A percentile compares a stretch with the other conserved stretches of the same genome.
These are phyloP conservation scores for Drosophila lini DNA, from an alignment of 1,140 invertebrate species.

Conservation along the genomic window DNA sequence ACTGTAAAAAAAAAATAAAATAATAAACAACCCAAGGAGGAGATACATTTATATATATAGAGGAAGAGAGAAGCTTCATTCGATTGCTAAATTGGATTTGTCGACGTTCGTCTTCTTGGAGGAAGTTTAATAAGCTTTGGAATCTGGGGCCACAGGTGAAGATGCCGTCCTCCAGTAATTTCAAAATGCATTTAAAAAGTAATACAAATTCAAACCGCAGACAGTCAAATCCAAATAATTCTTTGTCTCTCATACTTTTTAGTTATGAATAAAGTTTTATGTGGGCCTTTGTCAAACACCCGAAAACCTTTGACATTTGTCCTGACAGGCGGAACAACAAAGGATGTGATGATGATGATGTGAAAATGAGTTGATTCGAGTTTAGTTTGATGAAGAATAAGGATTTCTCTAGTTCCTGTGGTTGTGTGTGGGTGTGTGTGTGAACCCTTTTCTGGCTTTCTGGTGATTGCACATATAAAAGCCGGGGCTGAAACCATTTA, in stretches of 20 bases:
- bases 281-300: slow-evolving; percentile 12
- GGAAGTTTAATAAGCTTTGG: slow-evolving; percentile 33
- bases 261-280: slow-evolving; percentile 56
- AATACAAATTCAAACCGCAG: slow-evolving; percentile 18
- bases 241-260: slow-evolving; percentile 24
- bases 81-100: slow-evolving; percentile 75
- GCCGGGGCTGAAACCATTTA: slow-evolving; percentile 51
- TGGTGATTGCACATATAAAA: slow-evolving; percentile 39
- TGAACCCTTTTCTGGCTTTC: slow-evolving; percentile 39
- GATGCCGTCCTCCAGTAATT: background rate
- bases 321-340: slow-evolving; percentile 11
- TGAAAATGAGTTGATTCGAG: slow-evolving; percentile 33
- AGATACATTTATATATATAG: slow-evolving; percentile 15
- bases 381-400: background rate
- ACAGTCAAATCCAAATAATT: slow-evolving; percentile 25
- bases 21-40: slow-evolving; percentile 20
- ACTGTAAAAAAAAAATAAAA: slow-evolving; percentile 10
- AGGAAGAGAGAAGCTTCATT: slow-evolving; percentile 33
- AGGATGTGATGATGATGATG: slow-evolving; percentile 22
- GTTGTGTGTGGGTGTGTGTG: background rate
- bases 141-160: slow-evolving; percentile 38
- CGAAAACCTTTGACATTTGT: slow-evolving; percentile 45
- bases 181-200: slow-evolving; percentile 14
- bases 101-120: slow-evolving; percentile 28
- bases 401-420: slow-evolving; percentile 3